Percentiles rank a stretch among this genome's conserved stretches.
phyloP scores from a whole-genome alignment of 2,113 vertebrate species.

The Pionites leucogaster region DNA sequence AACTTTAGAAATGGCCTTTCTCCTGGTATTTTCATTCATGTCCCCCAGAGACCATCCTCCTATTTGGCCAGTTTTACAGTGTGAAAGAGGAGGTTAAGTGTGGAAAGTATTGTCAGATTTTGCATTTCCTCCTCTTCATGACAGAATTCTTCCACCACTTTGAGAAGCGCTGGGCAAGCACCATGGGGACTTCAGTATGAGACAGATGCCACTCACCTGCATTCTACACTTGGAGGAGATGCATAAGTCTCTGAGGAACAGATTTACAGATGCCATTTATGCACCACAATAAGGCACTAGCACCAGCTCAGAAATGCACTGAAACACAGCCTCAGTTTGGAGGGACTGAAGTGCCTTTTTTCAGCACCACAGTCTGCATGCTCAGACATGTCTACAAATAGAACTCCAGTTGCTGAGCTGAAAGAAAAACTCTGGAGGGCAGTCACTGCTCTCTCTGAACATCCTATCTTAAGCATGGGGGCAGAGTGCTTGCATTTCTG shows the following conservation, averaged over 20 bases:
- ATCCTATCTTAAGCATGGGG: background rate
- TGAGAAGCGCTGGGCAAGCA: background rate
- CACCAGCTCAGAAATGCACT: background rate
- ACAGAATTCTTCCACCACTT: background rate
- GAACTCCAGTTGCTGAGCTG: background rate
- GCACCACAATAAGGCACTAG: background rate
- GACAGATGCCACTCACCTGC: background rate
- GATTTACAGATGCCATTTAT: background rate
- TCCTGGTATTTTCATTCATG: background rate
- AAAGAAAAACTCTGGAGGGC: conserved; percentile 21
- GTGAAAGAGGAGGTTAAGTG: background rate
- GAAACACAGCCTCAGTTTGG: background rate
- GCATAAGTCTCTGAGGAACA: background rate
- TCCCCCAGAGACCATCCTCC: background rate
- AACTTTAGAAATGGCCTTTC: background rate
- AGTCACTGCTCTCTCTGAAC: background rate
- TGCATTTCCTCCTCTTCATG: background rate
- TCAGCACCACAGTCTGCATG: background rate
- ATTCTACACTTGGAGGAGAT: background rate
- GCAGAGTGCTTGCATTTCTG: background rate
- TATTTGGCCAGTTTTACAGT: background rate
- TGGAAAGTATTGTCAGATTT: background rate
- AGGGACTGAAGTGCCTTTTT: background rate
- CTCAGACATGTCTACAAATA: background rate
- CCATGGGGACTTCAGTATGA: background rate